Conservation (phyloP, 2,888 invertebrate genomes). For the Drosophila melanosoma region DNA sequence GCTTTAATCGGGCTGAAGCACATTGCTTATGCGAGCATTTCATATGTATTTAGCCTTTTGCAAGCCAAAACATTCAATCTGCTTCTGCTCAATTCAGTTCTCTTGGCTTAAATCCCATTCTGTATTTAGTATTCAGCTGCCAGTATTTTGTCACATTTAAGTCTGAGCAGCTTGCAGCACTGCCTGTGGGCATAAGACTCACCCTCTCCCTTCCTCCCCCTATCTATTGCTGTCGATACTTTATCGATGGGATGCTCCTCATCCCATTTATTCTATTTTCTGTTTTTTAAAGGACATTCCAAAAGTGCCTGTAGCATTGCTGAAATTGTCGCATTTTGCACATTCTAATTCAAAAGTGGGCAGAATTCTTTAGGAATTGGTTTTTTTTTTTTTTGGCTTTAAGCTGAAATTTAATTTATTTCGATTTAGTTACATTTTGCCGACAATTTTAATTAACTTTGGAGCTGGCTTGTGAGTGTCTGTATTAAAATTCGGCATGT, state of each 20-base stretch:
- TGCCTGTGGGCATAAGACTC: background rate
- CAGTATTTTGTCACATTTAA: constrained; percentile 29
- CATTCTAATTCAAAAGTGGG: constrained; percentile 4
- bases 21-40: constrained; percentile 2
- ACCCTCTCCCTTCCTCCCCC: background rate
- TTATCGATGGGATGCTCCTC: background rate
- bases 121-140: constrained; percentile 3
- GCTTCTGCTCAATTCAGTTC: constrained; percentile 10
- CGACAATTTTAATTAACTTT: constrained; percentile 54
- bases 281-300: constrained; percentile 11
- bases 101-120: constrained; percentile 26
- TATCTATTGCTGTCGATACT: constrained; percentile 11
- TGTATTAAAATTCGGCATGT: constrained; percentile 31
- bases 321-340: constrained; percentile 30
- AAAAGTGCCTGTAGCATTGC: constrained; percentile 22
- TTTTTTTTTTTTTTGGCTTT: background rate
- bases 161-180: constrained; percentile 15
- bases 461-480: background rate
- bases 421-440: constrained; percentile 44
- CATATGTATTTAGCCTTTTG: constrained; percentile 9
- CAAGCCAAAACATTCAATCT: constrained; percentile 15
- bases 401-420: constrained; percentile 47
- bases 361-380: constrained; percentile 1
- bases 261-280: background rate
- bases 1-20: constrained; percentile 12